Evolutionary conservation across 2,888 invertebrate species (phyloP).

Genomic region (Thyatira batis): DNA sequence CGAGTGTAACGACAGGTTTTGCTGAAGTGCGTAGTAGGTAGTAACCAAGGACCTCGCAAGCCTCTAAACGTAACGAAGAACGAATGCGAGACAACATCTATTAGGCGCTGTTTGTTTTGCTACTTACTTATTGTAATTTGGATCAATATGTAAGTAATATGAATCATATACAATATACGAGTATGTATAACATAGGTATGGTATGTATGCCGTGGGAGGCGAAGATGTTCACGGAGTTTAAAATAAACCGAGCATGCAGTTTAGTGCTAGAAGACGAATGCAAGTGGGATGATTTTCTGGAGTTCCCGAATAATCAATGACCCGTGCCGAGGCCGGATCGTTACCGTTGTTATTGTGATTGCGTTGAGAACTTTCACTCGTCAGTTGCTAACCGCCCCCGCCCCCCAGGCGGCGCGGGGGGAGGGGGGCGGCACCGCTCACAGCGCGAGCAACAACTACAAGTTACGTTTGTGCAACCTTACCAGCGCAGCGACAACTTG

Average conservation of each 20-base stretch:
- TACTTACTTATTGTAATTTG: neutral
- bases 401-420: neutral
- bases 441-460: neutral
- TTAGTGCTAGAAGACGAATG: neutral
- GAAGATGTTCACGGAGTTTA: no score
- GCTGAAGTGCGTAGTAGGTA: no score
- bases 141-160: no score
- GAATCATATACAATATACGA: no score
- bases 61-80: no score
- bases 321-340: neutral
- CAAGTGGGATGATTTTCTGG: neutral
- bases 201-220: no score
- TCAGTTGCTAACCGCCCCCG: neutral
- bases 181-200: no score
- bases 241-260: neutral
- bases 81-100: no score
- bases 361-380: constrained; percentile 21
- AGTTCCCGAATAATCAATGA: neutral
- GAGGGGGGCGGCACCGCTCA: neutral
- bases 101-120: neutral
- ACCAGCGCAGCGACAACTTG: neutral
- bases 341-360: constrained; percentile 17
- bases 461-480: neutral
- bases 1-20: no score
- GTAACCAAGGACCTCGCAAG: no score